Evolutionary conservation across 2,888 invertebrate species (phyloP).

Genomic region (Cryptophagus acutangulus): DNA sequence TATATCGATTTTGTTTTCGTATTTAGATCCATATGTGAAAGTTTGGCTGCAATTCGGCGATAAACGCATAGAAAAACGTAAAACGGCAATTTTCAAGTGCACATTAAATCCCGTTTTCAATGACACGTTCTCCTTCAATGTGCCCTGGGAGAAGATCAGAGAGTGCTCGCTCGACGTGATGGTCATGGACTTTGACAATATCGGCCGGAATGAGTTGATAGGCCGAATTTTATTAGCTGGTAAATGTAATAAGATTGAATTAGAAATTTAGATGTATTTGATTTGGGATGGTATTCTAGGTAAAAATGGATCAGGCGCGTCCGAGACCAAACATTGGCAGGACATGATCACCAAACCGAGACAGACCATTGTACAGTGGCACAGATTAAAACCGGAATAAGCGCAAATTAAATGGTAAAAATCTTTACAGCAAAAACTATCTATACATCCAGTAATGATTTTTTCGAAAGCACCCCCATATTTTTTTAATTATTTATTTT

Average conservation of each 20-base stretch:
- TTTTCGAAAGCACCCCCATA: too few relatives aligned
- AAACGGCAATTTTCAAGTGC: conserved; percentile 91
- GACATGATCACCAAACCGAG: conserved; percentile 97
- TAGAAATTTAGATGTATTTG: neutral
- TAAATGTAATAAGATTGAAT: conserved; percentile 41
- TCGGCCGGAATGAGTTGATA: conserved; percentile 88
- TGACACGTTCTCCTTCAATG: conserved; percentile 92
- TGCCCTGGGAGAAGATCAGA: conserved; percentile 94
- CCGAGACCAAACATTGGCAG: conserved; percentile 96
- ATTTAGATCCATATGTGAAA: conserved; percentile 95
- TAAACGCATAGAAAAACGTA: conserved; percentile 90
- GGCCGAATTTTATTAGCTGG: conserved; percentile 90
- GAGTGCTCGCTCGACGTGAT: conserved; percentile 91
- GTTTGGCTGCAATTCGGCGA: conserved; percentile 95
- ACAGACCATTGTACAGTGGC: conserved; percentile 95
- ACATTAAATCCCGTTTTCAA: conserved; percentile 94
- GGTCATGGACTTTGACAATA: conserved; percentile 97
- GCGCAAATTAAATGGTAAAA: conserved; percentile 13
- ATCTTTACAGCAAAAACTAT: conserved; percentile 4
- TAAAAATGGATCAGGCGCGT: conserved; percentile 89
- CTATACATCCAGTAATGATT: too few relatives aligned
- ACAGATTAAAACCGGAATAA: conserved; percentile 91
- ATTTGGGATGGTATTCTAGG: conserved; percentile 56
- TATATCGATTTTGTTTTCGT: too few relatives aligned
- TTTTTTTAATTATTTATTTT: too few relatives aligned